These are phyloP conservation scores for Lypha dubia DNA, from an alignment of 2,888 invertebrate genomes.

Conservation along the genomic window DNA sequence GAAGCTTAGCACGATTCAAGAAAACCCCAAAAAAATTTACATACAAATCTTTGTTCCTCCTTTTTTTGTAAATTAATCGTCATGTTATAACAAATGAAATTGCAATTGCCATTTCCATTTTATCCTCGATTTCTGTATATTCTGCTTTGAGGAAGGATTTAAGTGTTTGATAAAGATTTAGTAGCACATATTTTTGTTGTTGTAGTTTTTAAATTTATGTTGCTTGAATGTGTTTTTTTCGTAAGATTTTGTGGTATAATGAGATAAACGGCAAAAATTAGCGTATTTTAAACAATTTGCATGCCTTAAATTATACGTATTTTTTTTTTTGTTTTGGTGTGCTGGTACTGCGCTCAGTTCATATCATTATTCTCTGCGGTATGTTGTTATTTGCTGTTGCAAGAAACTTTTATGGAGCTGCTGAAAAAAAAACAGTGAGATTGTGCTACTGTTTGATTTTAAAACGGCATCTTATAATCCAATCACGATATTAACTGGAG, in stretches of 20 bases:
- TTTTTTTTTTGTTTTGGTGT: not conserved
- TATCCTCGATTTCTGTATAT: slow-evolving; percentile 35
- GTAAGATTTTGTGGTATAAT: slow-evolving; percentile 75
- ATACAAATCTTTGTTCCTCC: too few relatives aligned
- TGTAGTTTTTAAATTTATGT: not conserved
- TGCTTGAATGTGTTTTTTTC: not conserved
- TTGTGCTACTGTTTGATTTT: slow-evolving; percentile 68
- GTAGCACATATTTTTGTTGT: too few relatives aligned
- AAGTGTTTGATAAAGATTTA: slow-evolving; percentile 42
- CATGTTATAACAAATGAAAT: slow-evolving; percentile 37
- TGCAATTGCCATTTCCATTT: slow-evolving; percentile 51
- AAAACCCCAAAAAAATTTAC: slow-evolving; percentile 10
- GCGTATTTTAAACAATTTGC: slow-evolving; percentile 75
- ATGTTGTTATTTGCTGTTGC: slow-evolving; percentile 38
- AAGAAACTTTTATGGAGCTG: slow-evolving; percentile 22
- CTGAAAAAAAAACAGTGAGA: slow-evolving; percentile 12
- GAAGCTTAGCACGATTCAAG: slow-evolving; percentile 68
- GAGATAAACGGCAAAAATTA: slow-evolving; percentile 82
- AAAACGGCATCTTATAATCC: slow-evolving; percentile 69
- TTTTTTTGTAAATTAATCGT: slow-evolving; percentile 35
- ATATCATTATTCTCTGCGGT: slow-evolving; percentile 13
- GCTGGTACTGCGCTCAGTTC: not conserved
- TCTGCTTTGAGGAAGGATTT: slow-evolving; percentile 31
- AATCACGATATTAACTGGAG: slow-evolving; percentile 68
- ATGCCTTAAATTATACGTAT: slow-evolving; percentile 45